A percentile compares a stretch with the other conserved stretches of the same genome.
phyloP scores from a whole-genome alignment of 1,140 invertebrate genomes.

The Heliconius hermathena region DNA sequence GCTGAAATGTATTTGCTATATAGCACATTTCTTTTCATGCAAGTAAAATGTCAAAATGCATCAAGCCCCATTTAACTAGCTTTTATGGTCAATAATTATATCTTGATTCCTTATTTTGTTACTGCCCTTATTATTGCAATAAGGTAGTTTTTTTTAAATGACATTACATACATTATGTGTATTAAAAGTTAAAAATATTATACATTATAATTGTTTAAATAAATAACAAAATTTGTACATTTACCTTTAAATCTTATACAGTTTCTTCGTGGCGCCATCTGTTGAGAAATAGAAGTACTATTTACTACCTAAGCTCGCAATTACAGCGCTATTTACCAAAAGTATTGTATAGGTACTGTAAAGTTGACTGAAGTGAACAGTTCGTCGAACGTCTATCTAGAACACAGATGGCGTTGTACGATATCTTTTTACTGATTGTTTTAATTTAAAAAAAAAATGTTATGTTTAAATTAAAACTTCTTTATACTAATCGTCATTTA shows the following conservation, averaged over 20 bases:
- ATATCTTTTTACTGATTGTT: not conserved
- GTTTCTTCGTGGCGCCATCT: not conserved
- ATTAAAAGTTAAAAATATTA: not conserved
- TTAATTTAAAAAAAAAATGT: no score
- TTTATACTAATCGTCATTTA: not conserved
- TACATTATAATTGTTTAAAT: not conserved
- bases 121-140: not conserved
- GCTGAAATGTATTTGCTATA: conserved; percentile 19
- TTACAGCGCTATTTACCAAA: not conserved
- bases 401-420: conserved; percentile 2
- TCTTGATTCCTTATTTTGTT: not conserved
- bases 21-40: not conserved
- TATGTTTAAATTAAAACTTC: no score
- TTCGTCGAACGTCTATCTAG: not conserved
- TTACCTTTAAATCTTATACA: not conserved
- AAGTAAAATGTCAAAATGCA: not conserved
- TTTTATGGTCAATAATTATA: not conserved
- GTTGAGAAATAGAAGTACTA: not conserved
- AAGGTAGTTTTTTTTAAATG: not conserved
- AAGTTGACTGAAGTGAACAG: not conserved
- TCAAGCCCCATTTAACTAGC: not conserved
- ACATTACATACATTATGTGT: not conserved
- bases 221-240: not conserved
- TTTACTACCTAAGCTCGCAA: not conserved
- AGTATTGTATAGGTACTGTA: not conserved